phyloP scores from a whole-genome alignment of 2,797 vertebrate genomes.

The Diplodus sargus region DNA sequence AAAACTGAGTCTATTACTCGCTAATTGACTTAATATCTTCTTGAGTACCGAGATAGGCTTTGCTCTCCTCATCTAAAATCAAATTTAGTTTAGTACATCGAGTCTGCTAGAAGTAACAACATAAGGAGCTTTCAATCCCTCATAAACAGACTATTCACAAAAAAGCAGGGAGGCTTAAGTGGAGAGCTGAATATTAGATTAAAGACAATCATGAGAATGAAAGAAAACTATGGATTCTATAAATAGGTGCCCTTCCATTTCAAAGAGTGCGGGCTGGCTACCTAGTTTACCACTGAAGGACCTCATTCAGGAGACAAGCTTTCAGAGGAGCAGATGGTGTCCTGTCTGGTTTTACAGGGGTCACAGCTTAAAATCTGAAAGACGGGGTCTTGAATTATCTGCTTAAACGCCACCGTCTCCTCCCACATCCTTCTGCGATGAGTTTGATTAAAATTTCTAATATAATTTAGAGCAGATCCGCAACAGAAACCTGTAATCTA shows the following conservation, averaged over 20 bases:
- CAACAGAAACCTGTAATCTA: constrained; percentile 13
- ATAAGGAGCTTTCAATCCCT: constrained; percentile 32
- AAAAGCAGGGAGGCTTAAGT: constrained; percentile 44
- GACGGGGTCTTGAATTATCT: constrained; percentile 50
- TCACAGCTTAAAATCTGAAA: constrained; percentile 67
- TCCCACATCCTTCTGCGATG: constrained; percentile 29
- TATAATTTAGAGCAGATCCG: constrained; percentile 15
- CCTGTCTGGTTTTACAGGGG: constrained; percentile 69
- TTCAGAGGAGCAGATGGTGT: constrained; percentile 68
- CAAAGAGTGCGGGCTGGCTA: constrained; percentile 34
- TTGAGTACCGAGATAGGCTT: neutral
- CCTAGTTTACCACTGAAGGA: constrained; percentile 56
- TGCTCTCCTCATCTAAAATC: constrained; percentile 29
- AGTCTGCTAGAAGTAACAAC: constrained; percentile 33
- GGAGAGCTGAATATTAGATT: constrained; percentile 66
- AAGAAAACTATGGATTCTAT: constrained; percentile 65
- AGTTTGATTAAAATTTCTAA: constrained; percentile 43
- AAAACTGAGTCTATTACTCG: constrained; percentile 9
- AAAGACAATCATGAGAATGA: constrained; percentile 49
- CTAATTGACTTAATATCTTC: constrained; percentile 7
- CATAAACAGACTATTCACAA: constrained; percentile 42
- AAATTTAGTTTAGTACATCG: constrained; percentile 37
- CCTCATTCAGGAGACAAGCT: constrained; percentile 61
- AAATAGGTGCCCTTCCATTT: constrained; percentile 70
- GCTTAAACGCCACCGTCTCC: constrained; percentile 31